phyloP scores from a whole-genome alignment of 23 tunicate species.

The Aplidium turbinatum region DNA sequence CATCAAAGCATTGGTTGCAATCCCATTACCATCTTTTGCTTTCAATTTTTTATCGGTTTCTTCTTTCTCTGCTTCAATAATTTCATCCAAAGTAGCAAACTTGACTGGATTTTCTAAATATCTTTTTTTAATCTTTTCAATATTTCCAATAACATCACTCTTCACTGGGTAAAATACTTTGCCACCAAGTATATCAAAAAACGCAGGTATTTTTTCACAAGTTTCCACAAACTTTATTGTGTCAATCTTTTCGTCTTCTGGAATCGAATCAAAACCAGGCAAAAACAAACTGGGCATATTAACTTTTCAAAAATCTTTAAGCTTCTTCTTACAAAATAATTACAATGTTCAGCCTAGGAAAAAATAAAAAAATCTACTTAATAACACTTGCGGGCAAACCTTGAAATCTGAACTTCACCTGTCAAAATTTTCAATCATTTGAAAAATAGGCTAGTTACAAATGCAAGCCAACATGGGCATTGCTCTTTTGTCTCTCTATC shows the following conservation, averaged over 20 bases:
- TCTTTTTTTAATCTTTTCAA: constrained; percentile 69
- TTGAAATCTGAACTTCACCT: no score
- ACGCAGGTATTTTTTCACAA: constrained; percentile 61
- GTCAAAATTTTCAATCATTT: no score
- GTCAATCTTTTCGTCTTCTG: constrained; percentile 61
- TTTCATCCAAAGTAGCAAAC: constrained; percentile 61
- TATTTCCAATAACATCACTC: constrained; percentile 87
- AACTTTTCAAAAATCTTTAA: no score
- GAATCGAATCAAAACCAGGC: constrained; percentile 53
- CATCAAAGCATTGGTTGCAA: constrained; percentile 97
- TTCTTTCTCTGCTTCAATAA: constrained; percentile 49
- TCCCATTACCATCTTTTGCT: constrained; percentile 80
- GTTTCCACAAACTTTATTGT: constrained; percentile 65
- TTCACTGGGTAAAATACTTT: constrained; percentile 90
- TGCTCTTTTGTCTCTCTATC: no score
- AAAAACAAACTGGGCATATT: constrained; percentile 48
- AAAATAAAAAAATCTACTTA: no score
- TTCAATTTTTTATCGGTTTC: constrained; percentile 77
- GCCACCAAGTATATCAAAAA: constrained; percentile 93
- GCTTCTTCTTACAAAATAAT: no score
- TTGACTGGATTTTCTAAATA: constrained; percentile 64
- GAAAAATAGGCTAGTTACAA: no score
- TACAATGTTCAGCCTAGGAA: no score
- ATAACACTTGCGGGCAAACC: no score
- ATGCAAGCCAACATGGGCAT: no score